Percentiles rank a stretch among this genome's conserved stretches.
Evolutionary conservation across 2,888 invertebrate genomes (phyloP).

Genomic region (Clitarchus hookeri): DNA sequence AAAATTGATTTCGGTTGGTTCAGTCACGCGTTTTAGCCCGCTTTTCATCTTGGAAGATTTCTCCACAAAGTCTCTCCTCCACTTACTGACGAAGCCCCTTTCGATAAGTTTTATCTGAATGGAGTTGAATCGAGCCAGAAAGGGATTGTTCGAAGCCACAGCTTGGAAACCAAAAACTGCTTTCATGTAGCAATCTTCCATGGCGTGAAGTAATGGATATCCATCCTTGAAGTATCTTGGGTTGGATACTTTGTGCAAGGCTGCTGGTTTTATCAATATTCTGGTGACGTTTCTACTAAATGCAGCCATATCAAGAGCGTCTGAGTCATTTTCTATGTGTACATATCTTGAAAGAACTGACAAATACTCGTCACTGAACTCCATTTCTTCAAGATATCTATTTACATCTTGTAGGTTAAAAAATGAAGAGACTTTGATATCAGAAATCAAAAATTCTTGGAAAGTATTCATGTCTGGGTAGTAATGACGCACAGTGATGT

Average conservation of each 20-base stretch:
- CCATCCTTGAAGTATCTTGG: background rate
- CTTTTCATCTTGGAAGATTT: background rate
- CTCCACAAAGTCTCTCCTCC: background rate
- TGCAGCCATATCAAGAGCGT: background rate
- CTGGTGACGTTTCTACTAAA: background rate
- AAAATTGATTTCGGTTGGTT: background rate
- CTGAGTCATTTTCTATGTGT: background rate
- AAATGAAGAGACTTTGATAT: background rate
- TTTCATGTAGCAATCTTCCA: background rate
- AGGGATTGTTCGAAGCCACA: background rate
- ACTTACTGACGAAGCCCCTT: background rate
- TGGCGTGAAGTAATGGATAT: background rate
- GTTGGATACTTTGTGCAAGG: background rate
- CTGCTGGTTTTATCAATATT: background rate
- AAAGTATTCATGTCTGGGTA: background rate
- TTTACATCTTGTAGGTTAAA: background rate
- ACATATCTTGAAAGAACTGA: background rate
- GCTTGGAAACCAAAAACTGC: background rate
- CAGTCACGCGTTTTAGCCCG: background rate
- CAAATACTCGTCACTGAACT: background rate
- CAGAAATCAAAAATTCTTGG: background rate
- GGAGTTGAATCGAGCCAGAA: background rate
- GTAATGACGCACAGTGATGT: background rate
- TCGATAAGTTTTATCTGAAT: background rate
- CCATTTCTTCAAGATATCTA: background rate